Evolutionary conservation across 2,797 vertebrate genomes (phyloP).

Genomic region (Chrosomus eos): DNA sequence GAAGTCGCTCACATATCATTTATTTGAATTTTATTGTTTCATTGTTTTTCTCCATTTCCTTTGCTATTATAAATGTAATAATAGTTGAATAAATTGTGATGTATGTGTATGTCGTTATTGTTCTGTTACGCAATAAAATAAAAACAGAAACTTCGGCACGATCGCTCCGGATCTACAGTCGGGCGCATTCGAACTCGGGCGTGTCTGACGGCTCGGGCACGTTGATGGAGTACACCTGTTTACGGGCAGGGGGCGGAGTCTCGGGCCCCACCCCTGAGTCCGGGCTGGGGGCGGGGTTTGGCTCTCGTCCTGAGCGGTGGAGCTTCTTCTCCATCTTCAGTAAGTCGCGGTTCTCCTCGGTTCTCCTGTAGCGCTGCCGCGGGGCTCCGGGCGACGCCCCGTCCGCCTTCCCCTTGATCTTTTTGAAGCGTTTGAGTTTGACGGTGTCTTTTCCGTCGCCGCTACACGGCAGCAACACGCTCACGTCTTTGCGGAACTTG

Average conservation of each 20-base stretch:
- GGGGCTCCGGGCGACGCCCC: background rate
- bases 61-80: too few species aligned
- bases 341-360: background rate
- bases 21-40: too few species aligned
- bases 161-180: constrained; percentile 70
- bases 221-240: constrained; percentile 68
- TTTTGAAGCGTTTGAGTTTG: constrained; percentile 79
- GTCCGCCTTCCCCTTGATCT: constrained; percentile 78
- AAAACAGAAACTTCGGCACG: background rate
- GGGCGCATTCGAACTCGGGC: constrained; percentile 82
- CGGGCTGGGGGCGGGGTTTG: constrained; percentile 61
- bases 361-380: constrained; percentile 40
- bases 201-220: constrained; percentile 75
- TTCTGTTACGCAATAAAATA: too few species aligned
- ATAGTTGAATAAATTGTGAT: too few species aligned
- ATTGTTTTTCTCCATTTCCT: too few species aligned
- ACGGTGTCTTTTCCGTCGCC: constrained; percentile 76
- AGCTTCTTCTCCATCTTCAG: constrained; percentile 59
- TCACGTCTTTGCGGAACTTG: constrained; percentile 84
- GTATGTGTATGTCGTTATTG: too few species aligned
- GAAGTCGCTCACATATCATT: background rate
- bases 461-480: constrained; percentile 77
- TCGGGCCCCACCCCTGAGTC: too few species aligned
- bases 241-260: constrained; percentile 69
- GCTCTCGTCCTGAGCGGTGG: background rate